Percentiles rank a stretch among this genome's conserved stretches.
Conservation (phyloP, 2,113 vertebrate species). For the Osmerus eperlanus region DNA sequence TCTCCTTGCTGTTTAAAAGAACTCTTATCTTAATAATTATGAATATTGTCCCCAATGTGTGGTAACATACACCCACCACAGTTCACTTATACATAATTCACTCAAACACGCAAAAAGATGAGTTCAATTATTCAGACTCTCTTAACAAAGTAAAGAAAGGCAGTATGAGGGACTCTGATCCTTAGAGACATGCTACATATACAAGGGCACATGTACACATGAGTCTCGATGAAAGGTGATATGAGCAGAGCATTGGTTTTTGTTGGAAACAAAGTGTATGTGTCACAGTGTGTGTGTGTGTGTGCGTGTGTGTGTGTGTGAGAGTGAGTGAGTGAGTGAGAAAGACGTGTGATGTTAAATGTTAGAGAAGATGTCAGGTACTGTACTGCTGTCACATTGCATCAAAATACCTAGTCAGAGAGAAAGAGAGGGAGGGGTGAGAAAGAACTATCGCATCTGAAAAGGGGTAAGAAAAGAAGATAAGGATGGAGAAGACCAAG, state of each 20-base stretch:
- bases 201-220: not conserved
- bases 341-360: not conserved
- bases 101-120: not conserved
- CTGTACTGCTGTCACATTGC: not conserved
- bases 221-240: not conserved
- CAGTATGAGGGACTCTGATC: constrained; percentile 24
- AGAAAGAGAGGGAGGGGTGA: not conserved
- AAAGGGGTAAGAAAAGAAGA: constrained; percentile 13
- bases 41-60: constrained; percentile 5
- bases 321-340: too few species aligned
- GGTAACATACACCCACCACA: constrained; percentile 23
- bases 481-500: not conserved
- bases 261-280: not conserved
- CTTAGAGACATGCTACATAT: not conserved
- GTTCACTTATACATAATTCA: not conserved
- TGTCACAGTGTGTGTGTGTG: not conserved
- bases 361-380: constrained; percentile 1
- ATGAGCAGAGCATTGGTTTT: not conserved
- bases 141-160: constrained; percentile 17
- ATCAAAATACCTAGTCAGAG: not conserved
- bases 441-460: not conserved
- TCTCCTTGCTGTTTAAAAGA: too few species aligned
- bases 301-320: too few species aligned
- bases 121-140: constrained; percentile 1
- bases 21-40: too few species aligned